Evolutionary conservation across 1,140 invertebrate species (phyloP), one percentile per base, ranked within the genome.

Genomic region (Drosophila pseudoobscura): DNA sequence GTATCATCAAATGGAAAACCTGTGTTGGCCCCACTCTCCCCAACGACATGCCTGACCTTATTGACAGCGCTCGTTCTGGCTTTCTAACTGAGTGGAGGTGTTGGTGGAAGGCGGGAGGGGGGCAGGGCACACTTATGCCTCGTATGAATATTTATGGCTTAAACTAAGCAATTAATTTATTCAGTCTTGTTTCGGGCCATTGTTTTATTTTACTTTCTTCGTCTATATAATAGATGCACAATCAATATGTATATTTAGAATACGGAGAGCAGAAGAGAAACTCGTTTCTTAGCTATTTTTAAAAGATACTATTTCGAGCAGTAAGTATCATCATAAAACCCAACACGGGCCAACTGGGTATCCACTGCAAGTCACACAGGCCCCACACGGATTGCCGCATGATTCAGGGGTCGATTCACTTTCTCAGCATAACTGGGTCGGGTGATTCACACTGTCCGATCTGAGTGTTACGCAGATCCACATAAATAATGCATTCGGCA

Each of bases 1-100:
- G 64, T 75, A 80, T 66, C 60, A 70, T 62, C 69, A 77, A 85
- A 85, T 85, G 82, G 74, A 78, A 82, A 78, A 75, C 17, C 63
- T 69, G 44, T 85, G 80, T 80, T 72, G 41, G 31, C 24, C 22
- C 17, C 35, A 13, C 20, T 11, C 29, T 31, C 55, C 20, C 20
- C 20, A 20, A 20, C 13, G 64, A 71, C 54, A 41, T 39, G 60
- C n/a, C 41, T 46, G 66, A 71, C 65, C 68, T 71, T 69, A 56
- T 54, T 29, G 44, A 41, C 44, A 52, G 44, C 24, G 3, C 0
- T 5, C 24, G 24, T 56, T 69, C 52, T 69, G 51, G 57, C 65
- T 69, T 71, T 71, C 55, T 59, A 71, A 60, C 47, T 56, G 39
- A 59, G 43, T 29, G 46, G n/a, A 39, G 53, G 22, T 20, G 22